Base-by-base conservation (phyloP, 2,797 vertebrate genomes). In the Vipera latastei region DNA sequence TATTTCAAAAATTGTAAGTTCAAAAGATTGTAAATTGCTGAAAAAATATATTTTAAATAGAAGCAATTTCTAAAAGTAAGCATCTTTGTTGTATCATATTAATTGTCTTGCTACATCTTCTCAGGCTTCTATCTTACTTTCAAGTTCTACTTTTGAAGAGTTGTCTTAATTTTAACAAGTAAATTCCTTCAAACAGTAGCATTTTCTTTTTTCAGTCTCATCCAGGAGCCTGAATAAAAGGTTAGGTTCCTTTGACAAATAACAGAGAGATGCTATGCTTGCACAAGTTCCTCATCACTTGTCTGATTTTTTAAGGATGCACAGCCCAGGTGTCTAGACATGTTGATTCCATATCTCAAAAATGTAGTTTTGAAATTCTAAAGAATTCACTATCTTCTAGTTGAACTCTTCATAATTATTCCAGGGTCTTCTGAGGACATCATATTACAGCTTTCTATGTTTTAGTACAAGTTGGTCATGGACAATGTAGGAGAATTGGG, bases 401-500 rank as follows among this genome's bases (percentile, higher is more conserved):
- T 2, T 22, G 0, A 0, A 0, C 13, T 53, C 22, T 90, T 90
- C 60, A 65, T 55, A 57, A 92, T 18, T 51, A 60, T 56, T 78
- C 6, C 32, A 88, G n/a, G 83, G 11, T 73, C 90, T 83, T 83
- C 69, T 89, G 1, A 90, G 38, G 83, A 60, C 90, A 94, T 89
- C 8, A 8, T 14, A 57, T 11, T 0, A 0, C 5, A 86, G 22
- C 20, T 93, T 69, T 44, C 44, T 16, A 0, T 73, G 55, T 48
- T 86, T 38, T 13, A 0, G 11, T 11, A 90, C 55, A 32, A 13
- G 69, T 32, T 25, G 60, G 20, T n/a, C 92, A 55, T 86, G 93
- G 56, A 91, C 44, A 69, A 59, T 61, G 69, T 32, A 94, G 92
- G 56, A 92, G 61, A 2, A 93, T 83, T 6, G 56, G 16, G 92